Base-by-base conservation (phyloP, 2,113 vertebrate species). In the Geococcyx californianus region DNA sequence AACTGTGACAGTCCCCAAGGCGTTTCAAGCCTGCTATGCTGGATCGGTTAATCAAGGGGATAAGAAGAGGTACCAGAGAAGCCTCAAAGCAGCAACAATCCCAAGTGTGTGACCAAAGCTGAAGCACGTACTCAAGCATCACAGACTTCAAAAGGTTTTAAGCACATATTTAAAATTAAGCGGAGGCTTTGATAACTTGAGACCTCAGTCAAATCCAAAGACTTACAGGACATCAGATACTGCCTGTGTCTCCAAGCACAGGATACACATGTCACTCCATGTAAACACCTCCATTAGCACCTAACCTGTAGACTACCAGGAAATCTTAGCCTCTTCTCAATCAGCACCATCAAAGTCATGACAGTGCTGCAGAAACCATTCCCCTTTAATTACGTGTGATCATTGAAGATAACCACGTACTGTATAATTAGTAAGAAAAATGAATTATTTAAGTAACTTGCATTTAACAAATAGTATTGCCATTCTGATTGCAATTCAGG, bases 371-470 rank as follows among this genome's bases (percentile, higher is more conserved):
- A 94, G 75, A 83, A 94, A 83, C 38, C 15, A 3, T 70, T 85
- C 78, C 49, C 54, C 45, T 90, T 66, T 72, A 93, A 95, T 78
- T 66, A 86, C 79, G 26, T 1, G 5, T 54, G 47, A 86, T 84
- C 45, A 19, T 13, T 66, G 79, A 92, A 91, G 64, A 67, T 73
- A 93, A 62, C 60, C 92, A 88, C 2, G 0, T 78, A 44, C 68
- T 67, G 56, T 62, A 62, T 75, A 83, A 96, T 93, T 64, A 94
- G 83, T 49, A 60, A 77, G 63, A 88, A 88, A 93, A 94, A 92
- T 86, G 5, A 93, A 96, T 44, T 73, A 88, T 80, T 91, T 66
- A 82, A 90, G 76, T 38, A 52, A 74, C 69, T 90, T 59, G 24
- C 52, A 78, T 92, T 88, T 95, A 86, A 67, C 85, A 91, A 93